These are phyloP conservation scores for Vimba vimba DNA, from an alignment of 2,113 vertebrate species.

Conservation along the genomic window DNA sequence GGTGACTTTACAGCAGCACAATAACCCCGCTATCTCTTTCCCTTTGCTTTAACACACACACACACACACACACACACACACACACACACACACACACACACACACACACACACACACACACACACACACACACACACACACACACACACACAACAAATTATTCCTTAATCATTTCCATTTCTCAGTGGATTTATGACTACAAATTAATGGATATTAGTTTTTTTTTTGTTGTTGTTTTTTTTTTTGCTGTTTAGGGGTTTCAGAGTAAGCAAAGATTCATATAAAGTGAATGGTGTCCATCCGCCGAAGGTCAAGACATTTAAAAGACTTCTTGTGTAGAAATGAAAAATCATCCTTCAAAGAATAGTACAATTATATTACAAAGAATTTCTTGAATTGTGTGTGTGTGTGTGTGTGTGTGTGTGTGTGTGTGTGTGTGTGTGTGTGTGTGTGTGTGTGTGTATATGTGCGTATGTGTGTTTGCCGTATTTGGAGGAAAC, in stretches of 20 bases:
- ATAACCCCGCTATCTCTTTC: conserved; percentile 5
- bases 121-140: conserved; percentile 2
- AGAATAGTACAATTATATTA: conserved; percentile 44
- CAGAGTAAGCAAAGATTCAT: background rate
- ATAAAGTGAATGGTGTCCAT: background rate
- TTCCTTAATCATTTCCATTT: conserved; percentile 61
- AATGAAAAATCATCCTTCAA: conserved; percentile 44
- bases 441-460: conserved; percentile 65
- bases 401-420: conserved; percentile 39
- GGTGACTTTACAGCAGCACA: background rate
- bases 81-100: too few species aligned
- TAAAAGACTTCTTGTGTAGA: conserved; percentile 20
- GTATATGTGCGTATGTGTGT: conserved; percentile 56
- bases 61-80: too few species aligned
- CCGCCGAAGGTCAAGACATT: background rate
- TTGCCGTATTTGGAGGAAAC: conserved; percentile 75
- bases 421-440: conserved; percentile 32
- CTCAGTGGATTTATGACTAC: conserved; percentile 78
- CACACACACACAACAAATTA: conserved; percentile 9
- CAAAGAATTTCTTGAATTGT: conserved; percentile 41
- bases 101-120: too few species aligned
- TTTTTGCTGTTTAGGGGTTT: background rate
- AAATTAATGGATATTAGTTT: conserved; percentile 67
- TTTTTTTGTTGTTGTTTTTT: too few species aligned
- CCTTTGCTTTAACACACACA: conserved; percentile 33